A percentile compares a stretch with the other conserved stretches of the same genome.
Evolutionary conservation across 2,888 invertebrate genomes (phyloP).

Genomic region (Latheticus oryzae): DNA sequence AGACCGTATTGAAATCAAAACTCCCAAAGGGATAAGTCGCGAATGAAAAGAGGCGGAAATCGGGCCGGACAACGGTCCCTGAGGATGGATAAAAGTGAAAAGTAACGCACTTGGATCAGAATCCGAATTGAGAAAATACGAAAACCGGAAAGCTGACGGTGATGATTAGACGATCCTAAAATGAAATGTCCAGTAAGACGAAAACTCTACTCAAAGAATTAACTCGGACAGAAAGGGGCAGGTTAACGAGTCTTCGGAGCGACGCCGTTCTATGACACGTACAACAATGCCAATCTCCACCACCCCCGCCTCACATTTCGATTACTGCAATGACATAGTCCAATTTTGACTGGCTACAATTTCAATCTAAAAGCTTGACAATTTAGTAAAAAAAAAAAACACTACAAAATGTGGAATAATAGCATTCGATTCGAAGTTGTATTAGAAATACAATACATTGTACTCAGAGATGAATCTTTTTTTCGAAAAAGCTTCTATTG

Average conservation of each 20-base stretch:
- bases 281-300: conserved; percentile 54
- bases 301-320: conserved; percentile 16
- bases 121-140: conserved; percentile 42
- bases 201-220: conserved; percentile 47
- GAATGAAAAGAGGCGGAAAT: conserved; percentile 61
- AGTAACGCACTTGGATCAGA: conserved; percentile 59
- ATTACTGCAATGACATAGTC: conserved; percentile 19
- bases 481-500: too few species aligned
- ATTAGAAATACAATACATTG: too few species aligned
- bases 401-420: too few species aligned
- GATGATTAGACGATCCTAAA: conserved; percentile 51
- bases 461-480: too few species aligned
- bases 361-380: too few species aligned
- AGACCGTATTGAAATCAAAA: conserved; percentile 62
- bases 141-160: conserved; percentile 46
- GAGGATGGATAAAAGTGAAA: conserved; percentile 66
- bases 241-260: conserved; percentile 51
- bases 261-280: conserved; percentile 47
- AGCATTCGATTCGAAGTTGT: too few species aligned
- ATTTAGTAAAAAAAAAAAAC: too few species aligned
- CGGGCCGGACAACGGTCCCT: conserved; percentile 63
- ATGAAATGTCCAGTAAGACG: conserved; percentile 48
- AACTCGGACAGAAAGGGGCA: conserved; percentile 51
- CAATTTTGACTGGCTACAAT: too few species aligned
- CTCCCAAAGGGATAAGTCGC: conserved; percentile 58